Evolutionary conservation across 2,113 vertebrate species (phyloP), one percentile per base, ranked within the genome.

Genomic region (Daphoenositta chrysoptera): DNA sequence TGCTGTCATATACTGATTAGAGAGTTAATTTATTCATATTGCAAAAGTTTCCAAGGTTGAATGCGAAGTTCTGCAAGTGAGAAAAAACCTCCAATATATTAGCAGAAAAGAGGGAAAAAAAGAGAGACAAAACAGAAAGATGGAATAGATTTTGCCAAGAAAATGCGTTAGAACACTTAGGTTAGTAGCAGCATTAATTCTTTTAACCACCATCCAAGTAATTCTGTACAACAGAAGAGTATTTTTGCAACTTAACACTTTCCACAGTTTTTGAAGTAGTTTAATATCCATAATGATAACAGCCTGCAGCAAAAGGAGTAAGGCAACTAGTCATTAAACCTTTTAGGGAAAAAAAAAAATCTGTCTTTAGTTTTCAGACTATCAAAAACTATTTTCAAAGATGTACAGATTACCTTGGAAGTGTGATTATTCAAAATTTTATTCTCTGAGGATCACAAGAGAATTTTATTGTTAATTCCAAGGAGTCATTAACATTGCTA

Each of bases 381-480:
- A 84, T 57, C 72, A 89, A 85, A 93, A 85, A 37, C 53, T 57
- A 84, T 78, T 91, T 77, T 77, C 70, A 84, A 72, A 91, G 64
- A 89, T 7, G 6, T 76, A 50, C 26, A 76, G 73, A 94, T 83
- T 94, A 88, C 60, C 18, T 83, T 69, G 13, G 76, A 90, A 86
- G 33, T 35, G 51, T 56, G 45, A 87, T 79, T 89, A 93, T 85
- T 94, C 45, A 72, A 91, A 65, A 54, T 79, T 91, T 91, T 79
- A 89, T 79, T 95, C 83, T 93, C 66, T 28, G 33, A 87, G 44
- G 80, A 87, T 84, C 73, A 87, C 60, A 89, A 61, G 44, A 87
- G 45, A 96, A 87, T 79, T 65, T 91, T 90, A 87, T 48, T 95
- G 39, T 69, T 94, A 94, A 96, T 90, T 92, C 66, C 73, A 94